A percentile compares a stretch with the other conserved stretches of the same genome.
phyloP scores from a whole-genome alignment of 2,113 vertebrate species.

The Anolis carolinensis region DNA sequence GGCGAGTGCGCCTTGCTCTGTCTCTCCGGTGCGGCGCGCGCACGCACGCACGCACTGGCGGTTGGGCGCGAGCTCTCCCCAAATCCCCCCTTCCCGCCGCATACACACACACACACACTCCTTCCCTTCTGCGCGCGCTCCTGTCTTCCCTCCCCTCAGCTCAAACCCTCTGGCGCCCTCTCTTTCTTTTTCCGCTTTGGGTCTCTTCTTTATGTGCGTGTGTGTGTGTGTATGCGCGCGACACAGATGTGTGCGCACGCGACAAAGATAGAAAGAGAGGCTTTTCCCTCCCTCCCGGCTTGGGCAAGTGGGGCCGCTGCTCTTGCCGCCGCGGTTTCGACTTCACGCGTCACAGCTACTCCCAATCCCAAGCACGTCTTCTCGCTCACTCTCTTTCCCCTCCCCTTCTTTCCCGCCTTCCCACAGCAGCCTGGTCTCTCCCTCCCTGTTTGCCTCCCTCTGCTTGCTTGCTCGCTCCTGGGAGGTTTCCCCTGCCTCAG shows the following conservation, averaged over 20 bases:
- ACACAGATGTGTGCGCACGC: neutral
- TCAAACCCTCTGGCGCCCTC: no score
- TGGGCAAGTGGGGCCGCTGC: neutral
- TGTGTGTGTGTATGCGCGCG: no score
- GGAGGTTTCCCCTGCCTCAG: conserved; percentile 45
- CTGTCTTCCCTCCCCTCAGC: no score
- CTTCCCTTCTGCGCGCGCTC: neutral
- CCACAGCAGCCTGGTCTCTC: conserved; percentile 14
- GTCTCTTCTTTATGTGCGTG: no score
- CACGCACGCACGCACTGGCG: neutral
- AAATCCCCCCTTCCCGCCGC: no score
- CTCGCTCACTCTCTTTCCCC: neutral
- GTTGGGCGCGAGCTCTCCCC: neutral
- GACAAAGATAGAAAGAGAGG: no score
- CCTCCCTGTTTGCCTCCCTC: neutral
- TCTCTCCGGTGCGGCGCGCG: neutral
- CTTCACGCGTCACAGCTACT: conserved; percentile 46
- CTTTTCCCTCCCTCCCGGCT: neutral
- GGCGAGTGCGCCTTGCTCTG: neutral
- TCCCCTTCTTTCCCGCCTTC: conserved; percentile 3
- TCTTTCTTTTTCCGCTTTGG: no score
- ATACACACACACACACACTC: neutral
- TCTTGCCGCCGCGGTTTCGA: neutral
- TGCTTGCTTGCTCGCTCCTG: no score
- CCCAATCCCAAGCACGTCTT: conserved; percentile 55